phyloP scores from a whole-genome alignment of 2,888 invertebrate genomes.

The Brachypterus glaber region DNA sequence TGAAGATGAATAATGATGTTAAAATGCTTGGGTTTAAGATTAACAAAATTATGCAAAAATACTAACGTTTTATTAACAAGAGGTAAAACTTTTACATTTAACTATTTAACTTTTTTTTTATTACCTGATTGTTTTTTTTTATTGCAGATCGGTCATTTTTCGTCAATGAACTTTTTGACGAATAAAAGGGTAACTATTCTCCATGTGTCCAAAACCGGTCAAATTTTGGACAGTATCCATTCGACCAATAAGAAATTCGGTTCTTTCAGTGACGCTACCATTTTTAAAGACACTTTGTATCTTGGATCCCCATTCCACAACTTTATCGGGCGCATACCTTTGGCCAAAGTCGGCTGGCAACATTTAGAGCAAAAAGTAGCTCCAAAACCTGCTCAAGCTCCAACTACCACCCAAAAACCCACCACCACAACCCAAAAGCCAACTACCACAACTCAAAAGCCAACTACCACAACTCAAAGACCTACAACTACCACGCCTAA shows the following conservation, averaged over 20 bases:
- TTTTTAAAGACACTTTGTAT: conserved; percentile 54
- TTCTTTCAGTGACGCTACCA: conserved; percentile 55
- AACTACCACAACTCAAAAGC: conserved; percentile 19
- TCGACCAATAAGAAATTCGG: conserved; percentile 48
- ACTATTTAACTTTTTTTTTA: not conserved
- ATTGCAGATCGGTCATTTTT: conserved; percentile 58
- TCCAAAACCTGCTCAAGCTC: conserved; percentile 12
- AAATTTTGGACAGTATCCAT: conserved; percentile 59
- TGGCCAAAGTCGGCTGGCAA: conserved; percentile 42
- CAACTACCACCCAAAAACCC: conserved; percentile 14
- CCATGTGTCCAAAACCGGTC: conserved; percentile 62
- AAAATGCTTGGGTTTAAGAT: no score
- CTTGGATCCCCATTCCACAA: conserved; percentile 60
- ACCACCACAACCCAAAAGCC: conserved; percentile 21
- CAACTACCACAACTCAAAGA: conserved; percentile 22
- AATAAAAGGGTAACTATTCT: conserved; percentile 49
- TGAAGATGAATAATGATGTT: no score
- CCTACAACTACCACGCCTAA: conserved; percentile 15
- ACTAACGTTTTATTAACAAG: no score
- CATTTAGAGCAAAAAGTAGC: conserved; percentile 22
- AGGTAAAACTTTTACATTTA: no score
- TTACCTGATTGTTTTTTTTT: not conserved
- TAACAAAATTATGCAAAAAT: no score
- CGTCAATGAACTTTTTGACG: conserved; percentile 33
- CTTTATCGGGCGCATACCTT: conserved; percentile 55